Evolutionary conservation across 2,797 vertebrate species (phyloP).

Genomic region (Chaenodraco wilsoni): DNA sequence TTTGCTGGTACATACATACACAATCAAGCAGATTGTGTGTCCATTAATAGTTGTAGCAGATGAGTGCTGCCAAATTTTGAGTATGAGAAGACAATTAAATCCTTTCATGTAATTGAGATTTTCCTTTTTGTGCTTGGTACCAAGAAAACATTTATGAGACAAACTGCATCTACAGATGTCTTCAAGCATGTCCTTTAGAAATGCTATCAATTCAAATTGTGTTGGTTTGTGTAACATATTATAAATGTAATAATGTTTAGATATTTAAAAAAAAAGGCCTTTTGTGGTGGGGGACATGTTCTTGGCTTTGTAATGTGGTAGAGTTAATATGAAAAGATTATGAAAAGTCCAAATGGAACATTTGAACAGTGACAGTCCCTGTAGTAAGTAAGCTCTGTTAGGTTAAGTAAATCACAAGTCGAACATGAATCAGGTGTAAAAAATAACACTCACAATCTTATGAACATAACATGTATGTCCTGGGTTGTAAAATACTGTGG

Average conservation of each 20-base stretch:
- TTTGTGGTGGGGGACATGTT: neutral
- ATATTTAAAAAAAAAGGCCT: neutral
- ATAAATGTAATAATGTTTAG: neutral
- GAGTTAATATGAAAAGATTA: neutral
- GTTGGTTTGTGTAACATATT: neutral
- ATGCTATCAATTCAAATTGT: neutral
- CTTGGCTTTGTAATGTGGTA: constrained; percentile 16
- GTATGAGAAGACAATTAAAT: constrained; percentile 10
- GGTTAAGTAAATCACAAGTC: neutral
- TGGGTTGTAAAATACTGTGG: constrained; percentile 4
- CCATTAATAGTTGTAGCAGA: constrained; percentile 42
- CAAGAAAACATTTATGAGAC: neutral
- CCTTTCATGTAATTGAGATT: neutral
- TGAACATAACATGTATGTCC: neutral
- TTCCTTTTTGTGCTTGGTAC: neutral
- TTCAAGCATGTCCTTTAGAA: neutral
- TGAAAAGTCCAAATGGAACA: neutral
- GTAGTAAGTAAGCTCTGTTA: neutral
- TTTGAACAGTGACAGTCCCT: neutral
- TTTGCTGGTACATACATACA: constrained; percentile 17
- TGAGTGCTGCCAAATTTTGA: constrained; percentile 8
- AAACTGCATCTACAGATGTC: neutral
- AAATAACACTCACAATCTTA: neutral
- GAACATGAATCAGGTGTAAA: neutral
- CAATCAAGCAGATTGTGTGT: constrained; percentile 37